These are phyloP conservation scores for Ecdyonurus torrentis DNA, from an alignment of 2,888 invertebrate genomes.

Conservation along the genomic window DNA sequence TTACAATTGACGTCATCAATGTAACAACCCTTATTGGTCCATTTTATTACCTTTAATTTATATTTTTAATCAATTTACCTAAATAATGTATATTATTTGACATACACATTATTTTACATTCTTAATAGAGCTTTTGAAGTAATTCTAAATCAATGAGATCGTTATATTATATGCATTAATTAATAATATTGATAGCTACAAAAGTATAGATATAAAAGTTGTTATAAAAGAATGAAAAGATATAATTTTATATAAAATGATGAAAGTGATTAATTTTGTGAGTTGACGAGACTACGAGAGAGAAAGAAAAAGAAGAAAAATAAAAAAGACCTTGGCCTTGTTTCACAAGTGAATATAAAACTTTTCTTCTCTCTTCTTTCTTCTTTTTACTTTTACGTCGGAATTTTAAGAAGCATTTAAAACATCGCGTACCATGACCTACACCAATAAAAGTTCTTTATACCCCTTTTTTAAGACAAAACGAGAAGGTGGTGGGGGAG, in stretches of 20 bases:
- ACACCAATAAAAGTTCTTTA: slow-evolving; percentile 3
- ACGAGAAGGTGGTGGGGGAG: not conserved
- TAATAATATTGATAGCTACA: too few species aligned
- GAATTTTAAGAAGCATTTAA: slow-evolving; percentile 4
- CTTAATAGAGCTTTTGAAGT: too few species aligned
- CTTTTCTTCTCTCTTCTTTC: not conserved
- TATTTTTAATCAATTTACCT: too few species aligned
- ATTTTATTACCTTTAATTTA: slow-evolving; percentile 4
- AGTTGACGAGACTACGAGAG: too few species aligned
- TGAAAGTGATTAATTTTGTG: too few species aligned
- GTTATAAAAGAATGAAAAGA: too few species aligned
- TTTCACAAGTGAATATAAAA: not conserved
- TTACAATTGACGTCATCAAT: not conserved
- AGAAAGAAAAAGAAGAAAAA: not conserved
- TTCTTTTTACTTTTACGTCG: not conserved
- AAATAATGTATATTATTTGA: too few species aligned
- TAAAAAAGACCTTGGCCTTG: slow-evolving; percentile 3
- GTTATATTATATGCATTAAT: too few species aligned
- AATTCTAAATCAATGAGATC: too few species aligned
- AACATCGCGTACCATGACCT: slow-evolving; percentile 2
- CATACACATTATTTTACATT: too few species aligned
- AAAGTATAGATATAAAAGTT: too few species aligned
- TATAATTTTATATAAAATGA: too few species aligned
- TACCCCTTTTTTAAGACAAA: slow-evolving; percentile 4
- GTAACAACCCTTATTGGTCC: not conserved